A percentile compares a stretch with the other conserved stretches of the same genome.
phyloP scores from a whole-genome alignment of 2,888 invertebrate genomes.

The Biston betularia region DNA sequence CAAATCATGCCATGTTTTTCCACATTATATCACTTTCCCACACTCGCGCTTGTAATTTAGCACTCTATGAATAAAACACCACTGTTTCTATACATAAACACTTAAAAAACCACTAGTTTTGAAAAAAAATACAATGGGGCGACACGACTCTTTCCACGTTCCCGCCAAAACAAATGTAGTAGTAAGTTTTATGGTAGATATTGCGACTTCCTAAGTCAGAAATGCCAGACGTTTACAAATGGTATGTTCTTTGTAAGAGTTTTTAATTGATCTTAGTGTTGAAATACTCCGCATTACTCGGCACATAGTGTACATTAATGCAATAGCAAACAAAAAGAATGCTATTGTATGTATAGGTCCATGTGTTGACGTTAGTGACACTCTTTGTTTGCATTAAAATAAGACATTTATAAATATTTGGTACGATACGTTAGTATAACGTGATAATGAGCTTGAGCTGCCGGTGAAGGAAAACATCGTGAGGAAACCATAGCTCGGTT shows the following conservation, averaged over 20 bases:
- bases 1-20: too few relatives aligned
- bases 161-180: background rate
- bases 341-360: background rate
- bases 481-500: too few relatives aligned
- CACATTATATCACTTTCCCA: too few relatives aligned
- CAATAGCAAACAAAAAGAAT: slow-evolving; percentile 17
- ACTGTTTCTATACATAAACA: too few relatives aligned
- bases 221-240: slow-evolving; percentile 19
- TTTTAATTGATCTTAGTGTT: slow-evolving; percentile 23
- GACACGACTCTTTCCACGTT: too few relatives aligned
- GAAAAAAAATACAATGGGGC: too few relatives aligned
- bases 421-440: background rate
- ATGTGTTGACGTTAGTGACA: slow-evolving; percentile 6
- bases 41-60: too few relatives aligned
- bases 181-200: slow-evolving; percentile 1
- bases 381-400: slow-evolving; percentile 20
- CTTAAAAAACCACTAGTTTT: too few relatives aligned
- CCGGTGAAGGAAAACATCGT: too few relatives aligned
- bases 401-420: slow-evolving; percentile 20
- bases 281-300: slow-evolving; percentile 36
- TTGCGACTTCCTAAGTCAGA: slow-evolving; percentile 11
- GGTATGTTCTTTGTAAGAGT: slow-evolving; percentile 30
- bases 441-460: background rate
- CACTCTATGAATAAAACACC: too few relatives aligned
- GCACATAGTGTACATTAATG: slow-evolving; percentile 10